A percentile compares a stretch with the other conserved stretches of the same genome.
phyloP scores from a whole-genome alignment of 1,140 invertebrate genomes.

The Drosophila guanche region DNA sequence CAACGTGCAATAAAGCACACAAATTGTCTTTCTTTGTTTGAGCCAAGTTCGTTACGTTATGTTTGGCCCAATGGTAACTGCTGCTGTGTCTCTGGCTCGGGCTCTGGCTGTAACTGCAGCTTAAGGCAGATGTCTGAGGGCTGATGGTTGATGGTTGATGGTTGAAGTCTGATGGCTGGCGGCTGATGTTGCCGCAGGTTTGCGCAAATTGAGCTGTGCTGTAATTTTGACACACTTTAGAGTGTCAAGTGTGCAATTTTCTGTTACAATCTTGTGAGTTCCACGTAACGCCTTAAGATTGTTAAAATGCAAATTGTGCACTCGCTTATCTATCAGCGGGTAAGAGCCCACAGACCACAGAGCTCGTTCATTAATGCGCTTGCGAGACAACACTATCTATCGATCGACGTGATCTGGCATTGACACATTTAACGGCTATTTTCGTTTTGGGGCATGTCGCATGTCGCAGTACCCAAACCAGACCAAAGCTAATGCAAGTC shows the following conservation, averaged over 20 bases:
- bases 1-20: constrained; percentile 6
- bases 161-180: constrained; percentile 2
- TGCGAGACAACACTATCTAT: constrained; percentile 38
- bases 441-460: constrained; percentile 1
- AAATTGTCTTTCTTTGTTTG: constrained; percentile 25
- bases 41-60: constrained; percentile 37
- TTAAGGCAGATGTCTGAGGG: constrained; percentile 5
- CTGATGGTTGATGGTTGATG: background rate
- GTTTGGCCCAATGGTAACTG: constrained; percentile 42
- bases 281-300: constrained; percentile 34
- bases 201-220: constrained; percentile 50
- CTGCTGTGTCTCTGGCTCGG: too few species aligned
- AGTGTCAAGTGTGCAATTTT: constrained; percentile 66
- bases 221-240: constrained; percentile 63
- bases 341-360: background rate
- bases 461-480: background rate
- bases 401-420: constrained; percentile 48
- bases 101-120: too few species aligned
- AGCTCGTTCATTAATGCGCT: constrained; percentile 24
- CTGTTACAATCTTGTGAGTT: constrained; percentile 41
- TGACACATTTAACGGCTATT: constrained; percentile 57
- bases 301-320: constrained; percentile 37
- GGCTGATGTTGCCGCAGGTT: constrained; percentile 27
- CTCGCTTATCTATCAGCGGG: constrained; percentile 33
- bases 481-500: constrained; percentile 40